These are phyloP conservation scores for Drosophila ohnishii DNA, from an alignment of 1,140 invertebrate genomes.

Conservation along the genomic window DNA sequence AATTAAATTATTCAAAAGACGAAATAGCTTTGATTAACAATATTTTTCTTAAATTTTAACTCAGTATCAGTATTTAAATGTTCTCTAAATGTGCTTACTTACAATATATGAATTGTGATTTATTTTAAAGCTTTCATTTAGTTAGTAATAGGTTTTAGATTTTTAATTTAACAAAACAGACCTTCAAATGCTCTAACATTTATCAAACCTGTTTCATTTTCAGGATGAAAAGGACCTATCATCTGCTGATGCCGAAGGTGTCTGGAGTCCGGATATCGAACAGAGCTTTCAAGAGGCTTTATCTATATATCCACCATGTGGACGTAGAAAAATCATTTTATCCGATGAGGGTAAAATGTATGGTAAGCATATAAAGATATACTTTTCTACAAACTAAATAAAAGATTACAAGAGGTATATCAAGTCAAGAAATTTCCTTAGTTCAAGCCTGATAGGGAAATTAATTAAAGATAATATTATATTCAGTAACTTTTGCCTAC, in stretches of 20 bases:
- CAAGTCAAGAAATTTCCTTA: not conserved
- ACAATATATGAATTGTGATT: not conserved
- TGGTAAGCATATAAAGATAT: constrained; percentile 90
- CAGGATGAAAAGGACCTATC: constrained; percentile 95
- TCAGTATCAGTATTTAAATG: not conserved
- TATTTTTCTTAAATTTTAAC: not conserved
- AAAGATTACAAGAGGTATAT: not conserved
- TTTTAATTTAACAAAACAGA: not conserved
- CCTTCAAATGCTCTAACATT: not conserved
- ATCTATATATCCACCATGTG: constrained; percentile 99
- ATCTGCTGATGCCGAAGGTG: constrained; percentile 98
- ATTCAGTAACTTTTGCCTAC: not conserved
- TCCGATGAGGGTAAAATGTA: constrained; percentile 99
- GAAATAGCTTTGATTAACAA: not conserved
- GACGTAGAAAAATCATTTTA: constrained; percentile 99
- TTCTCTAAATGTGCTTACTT: not conserved
- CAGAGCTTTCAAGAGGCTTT: constrained; percentile 99
- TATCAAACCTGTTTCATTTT: not conserved
- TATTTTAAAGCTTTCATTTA: not conserved
- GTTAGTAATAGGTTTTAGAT: no score
- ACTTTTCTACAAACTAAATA: not conserved
- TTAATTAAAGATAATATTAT: no score
- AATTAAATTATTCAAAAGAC: not conserved
- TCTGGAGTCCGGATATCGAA: constrained; percentile 99
- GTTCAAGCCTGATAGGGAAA: no score